These are phyloP conservation scores for Andrena haemorrhoa DNA, from an alignment of 2,888 invertebrate species.

Conservation along the genomic window DNA sequence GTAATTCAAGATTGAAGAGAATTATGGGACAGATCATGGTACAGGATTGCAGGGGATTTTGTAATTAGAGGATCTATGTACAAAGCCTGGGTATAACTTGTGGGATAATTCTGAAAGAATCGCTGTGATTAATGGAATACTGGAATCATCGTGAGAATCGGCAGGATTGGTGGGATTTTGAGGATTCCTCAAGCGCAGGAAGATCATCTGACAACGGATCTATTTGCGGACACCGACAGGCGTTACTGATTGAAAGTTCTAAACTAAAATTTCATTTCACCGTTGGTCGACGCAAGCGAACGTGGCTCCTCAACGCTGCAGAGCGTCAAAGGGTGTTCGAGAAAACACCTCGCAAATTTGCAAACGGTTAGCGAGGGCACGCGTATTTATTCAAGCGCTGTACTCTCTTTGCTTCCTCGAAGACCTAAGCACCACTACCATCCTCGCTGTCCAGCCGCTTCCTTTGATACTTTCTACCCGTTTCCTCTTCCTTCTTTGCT, in stretches of 20 bases:
- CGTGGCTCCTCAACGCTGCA: conserved; percentile 40
- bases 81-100: too few relatives aligned
- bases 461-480: conserved; percentile 45
- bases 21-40: too few relatives aligned
- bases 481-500: conserved; percentile 36
- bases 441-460: conserved; percentile 36
- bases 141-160: too few relatives aligned
- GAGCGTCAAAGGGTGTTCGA: conserved; percentile 39
- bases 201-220: background rate
- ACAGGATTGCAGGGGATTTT: too few relatives aligned
- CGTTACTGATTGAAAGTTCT: background rate
- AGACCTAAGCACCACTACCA: conserved; percentile 31
- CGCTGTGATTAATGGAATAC: too few relatives aligned
- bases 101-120: too few relatives aligned
- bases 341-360: conserved; percentile 64
- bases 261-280: background rate
- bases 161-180: too few relatives aligned
- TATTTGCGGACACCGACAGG: too few relatives aligned
- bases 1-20: background rate
- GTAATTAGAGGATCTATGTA: too few relatives aligned
- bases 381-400: conserved; percentile 71
- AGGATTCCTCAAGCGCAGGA: background rate
- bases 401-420: conserved; percentile 34
- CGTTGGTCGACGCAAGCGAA: conserved; percentile 23
- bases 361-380: conserved; percentile 70